These are phyloP conservation scores for Spodoptera frugiperda DNA, from an alignment of 1,140 invertebrate species.

Conservation along the genomic window DNA sequence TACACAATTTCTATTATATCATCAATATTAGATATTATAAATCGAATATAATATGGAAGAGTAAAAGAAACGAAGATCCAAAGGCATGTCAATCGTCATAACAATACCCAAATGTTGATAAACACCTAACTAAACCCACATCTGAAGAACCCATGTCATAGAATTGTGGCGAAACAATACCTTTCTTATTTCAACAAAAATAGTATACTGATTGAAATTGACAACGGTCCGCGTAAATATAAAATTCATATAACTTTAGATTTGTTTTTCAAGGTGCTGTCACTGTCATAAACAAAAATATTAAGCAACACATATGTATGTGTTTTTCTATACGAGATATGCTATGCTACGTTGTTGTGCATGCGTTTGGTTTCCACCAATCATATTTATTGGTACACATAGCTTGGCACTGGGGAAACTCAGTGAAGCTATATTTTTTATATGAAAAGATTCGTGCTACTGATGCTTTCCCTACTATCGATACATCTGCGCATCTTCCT, in stretches of 20 bases:
- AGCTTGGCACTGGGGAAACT: too few species aligned
- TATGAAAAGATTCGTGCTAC: too few species aligned
- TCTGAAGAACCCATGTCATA: background rate
- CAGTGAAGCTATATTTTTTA: too few species aligned
- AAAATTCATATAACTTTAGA: conserved; percentile 20
- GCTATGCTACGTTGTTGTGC: too few species aligned
- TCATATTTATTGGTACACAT: too few species aligned
- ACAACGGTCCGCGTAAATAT: conserved; percentile 36
- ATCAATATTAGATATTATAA: too few species aligned
- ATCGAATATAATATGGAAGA: background rate
- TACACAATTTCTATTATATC: too few species aligned
- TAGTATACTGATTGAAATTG: conserved; percentile 43
- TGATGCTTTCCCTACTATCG: too few species aligned
- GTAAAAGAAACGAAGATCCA: background rate
- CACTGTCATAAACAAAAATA: background rate
- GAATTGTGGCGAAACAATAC: conserved; percentile 15
- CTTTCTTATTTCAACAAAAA: conserved; percentile 23
- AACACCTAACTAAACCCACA: background rate
- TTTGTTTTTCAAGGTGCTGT: conserved; percentile 6
- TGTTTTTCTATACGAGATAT: too few species aligned
- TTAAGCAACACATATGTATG: too few species aligned
- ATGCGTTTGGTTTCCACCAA: too few species aligned
- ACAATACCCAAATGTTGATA: background rate
- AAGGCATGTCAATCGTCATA: background rate
- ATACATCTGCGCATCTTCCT: too few species aligned